Conservation (phyloP, 1,140 invertebrate genomes). For the Drosophila mojavensis region DNA sequence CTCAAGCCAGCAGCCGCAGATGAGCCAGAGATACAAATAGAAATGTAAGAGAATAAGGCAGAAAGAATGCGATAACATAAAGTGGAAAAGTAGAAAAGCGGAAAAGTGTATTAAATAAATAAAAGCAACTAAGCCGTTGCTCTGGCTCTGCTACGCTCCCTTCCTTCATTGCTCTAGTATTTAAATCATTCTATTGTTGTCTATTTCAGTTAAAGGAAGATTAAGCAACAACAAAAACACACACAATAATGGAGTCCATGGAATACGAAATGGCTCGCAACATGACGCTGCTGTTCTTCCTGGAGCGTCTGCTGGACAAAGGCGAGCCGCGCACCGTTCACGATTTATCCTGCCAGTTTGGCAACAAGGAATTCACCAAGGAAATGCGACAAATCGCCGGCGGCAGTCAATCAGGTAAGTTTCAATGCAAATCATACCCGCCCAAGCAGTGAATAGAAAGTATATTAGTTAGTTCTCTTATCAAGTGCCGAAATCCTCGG, state of each 20-base stretch:
- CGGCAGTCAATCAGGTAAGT: slow-evolving; percentile 92
- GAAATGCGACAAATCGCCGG: slow-evolving; percentile 98
- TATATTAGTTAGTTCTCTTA: slow-evolving; percentile 4
- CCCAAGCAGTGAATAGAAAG: not conserved
- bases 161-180: slow-evolving; percentile 65
- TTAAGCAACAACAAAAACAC: slow-evolving; percentile 78
- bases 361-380: slow-evolving; percentile 97
- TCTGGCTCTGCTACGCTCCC: slow-evolving; percentile 21
- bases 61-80: slow-evolving; percentile 58
- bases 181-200: slow-evolving; percentile 20
- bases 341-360: slow-evolving; percentile 98
- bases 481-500: too few relatives aligned
- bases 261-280: slow-evolving; percentile 97
- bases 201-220: slow-evolving; percentile 58
- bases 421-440: too few relatives aligned
- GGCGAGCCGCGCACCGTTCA: slow-evolving; percentile 96
- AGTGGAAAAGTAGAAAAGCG: slow-evolving; percentile 67
- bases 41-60: slow-evolving; percentile 12
- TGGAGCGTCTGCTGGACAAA: slow-evolving; percentile 97
- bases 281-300: slow-evolving; percentile 97
- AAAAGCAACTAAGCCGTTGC: slow-evolving; percentile 38
- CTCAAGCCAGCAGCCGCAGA: slow-evolving; percentile 15
- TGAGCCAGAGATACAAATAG: slow-evolving; percentile 43
- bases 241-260: slow-evolving; percentile 90
- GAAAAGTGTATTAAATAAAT: slow-evolving; percentile 73